Evolutionary conservation across 2,113 vertebrate species (phyloP), one percentile per base, ranked within the genome.

Genomic region (Saguinus imperator): DNA sequence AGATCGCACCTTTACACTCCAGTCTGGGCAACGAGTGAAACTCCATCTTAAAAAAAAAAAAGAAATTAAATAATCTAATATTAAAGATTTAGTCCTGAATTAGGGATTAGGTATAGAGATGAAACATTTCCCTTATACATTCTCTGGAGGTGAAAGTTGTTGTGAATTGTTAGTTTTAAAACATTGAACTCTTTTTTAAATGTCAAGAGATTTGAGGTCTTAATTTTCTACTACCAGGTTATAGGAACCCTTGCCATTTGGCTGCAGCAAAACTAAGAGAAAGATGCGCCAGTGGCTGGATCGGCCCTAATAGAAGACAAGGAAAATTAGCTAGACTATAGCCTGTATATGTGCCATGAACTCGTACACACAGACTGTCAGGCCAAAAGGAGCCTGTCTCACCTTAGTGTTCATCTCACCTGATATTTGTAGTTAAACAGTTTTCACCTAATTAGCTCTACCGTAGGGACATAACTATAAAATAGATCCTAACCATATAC

Each of bases 361-460:
- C 2, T 52, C 73, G 5, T 13, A 23, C 4, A 77, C 12, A 75
- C 21, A 92, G 48, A 48, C 8, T 29, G 85, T 55, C 25, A 87
- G 58, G 20, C 16, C 40, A 55, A 2, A 3, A 50, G 48, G 37
- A 55, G 55, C 73, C 37, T 93, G 25, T 87, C 21, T 87, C 84
- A 80, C 21, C 35, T 68, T 68, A 5, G 21, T 75, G 27, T 90
- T 55, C 86, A 40, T 70, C 18, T 16, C 80, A 57, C 32, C 35
- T 87, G 66, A 43, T 68, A 92, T 73, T 94, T 94, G 48, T 57
- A 81, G 75, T n/a, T 35, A 87, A 93, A 81, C 37, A 73, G 81
- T 86, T 64, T 79, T 90, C 12, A 90, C 17, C 21, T 52, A 70
- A 32, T 90, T 82, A 90, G 35, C 10, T 66, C 14, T 82, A n/a